phyloP scores from a whole-genome alignment of 2,797 vertebrate species.

The Sebastiscus tertius region DNA sequence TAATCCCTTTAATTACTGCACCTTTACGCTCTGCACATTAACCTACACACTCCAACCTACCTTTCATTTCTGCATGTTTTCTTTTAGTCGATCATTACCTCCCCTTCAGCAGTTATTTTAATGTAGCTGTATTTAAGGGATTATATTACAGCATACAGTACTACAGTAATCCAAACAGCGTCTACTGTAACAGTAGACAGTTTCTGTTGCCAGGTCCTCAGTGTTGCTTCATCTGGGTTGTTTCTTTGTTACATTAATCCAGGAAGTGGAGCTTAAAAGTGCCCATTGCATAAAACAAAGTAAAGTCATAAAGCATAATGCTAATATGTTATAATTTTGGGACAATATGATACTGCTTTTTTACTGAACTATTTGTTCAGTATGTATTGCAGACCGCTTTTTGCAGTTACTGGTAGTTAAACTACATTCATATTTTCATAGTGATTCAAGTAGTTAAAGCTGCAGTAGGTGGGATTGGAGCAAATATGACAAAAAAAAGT shows the following conservation, averaged over 20 bases:
- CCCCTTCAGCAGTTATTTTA: background rate
- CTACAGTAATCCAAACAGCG: background rate
- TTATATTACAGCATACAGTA: background rate
- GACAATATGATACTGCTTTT: background rate
- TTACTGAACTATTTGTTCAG: background rate
- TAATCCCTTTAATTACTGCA: background rate
- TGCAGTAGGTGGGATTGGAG: too few relatives aligned
- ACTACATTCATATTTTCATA: too few relatives aligned
- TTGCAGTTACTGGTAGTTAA: too few relatives aligned
- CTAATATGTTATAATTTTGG: background rate
- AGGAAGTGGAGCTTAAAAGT: background rate
- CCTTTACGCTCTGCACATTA: background rate
- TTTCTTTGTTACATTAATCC: background rate
- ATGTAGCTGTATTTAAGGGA: background rate
- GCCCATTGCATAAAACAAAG: background rate
- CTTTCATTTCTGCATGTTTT: background rate
- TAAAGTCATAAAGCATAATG: too few relatives aligned
- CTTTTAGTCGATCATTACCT: background rate
- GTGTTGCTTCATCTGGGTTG: background rate
- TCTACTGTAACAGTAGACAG: background rate
- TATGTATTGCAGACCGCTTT: background rate
- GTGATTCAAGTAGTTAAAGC: too few relatives aligned
- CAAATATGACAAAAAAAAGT: too few relatives aligned
- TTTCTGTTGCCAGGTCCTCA: background rate
- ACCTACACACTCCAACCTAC: too few relatives aligned